Conservation (phyloP, 2,113 vertebrate genomes). For the Oriolus oriolus region DNA sequence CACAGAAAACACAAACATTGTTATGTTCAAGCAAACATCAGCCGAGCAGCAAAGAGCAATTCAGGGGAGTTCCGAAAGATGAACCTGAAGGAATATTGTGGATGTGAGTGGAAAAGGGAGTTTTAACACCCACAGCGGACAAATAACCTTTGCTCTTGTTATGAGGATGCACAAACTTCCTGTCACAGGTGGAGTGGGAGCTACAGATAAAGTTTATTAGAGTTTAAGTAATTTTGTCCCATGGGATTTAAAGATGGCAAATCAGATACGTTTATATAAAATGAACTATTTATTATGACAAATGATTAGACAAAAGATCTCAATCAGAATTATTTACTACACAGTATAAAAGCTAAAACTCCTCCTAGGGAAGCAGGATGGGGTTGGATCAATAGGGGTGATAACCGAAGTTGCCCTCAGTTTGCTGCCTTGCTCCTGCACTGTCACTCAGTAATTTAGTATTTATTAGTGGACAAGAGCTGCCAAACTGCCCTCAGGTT, state of each 20-base stretch:
- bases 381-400: not conserved
- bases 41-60: not conserved
- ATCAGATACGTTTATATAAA: not conserved
- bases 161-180: too few species aligned
- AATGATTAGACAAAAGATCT: not conserved
- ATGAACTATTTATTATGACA: not conserved
- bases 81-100: not conserved
- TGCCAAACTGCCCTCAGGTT: not conserved
- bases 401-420: too few species aligned
- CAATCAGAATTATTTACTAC: not conserved
- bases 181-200: not conserved
- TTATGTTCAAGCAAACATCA: not conserved
- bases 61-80: not conserved
- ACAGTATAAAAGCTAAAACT: not conserved
- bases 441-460: not conserved
- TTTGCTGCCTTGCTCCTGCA: not conserved
- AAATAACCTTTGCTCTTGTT: not conserved
- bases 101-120: not conserved
- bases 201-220: not conserved
- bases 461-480: not conserved
- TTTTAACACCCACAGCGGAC: rapidly evolving
- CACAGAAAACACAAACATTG: not conserved
- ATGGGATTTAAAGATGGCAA: too few species aligned
- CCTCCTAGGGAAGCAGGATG: not conserved
- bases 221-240: not conserved